Percentiles rank a stretch among this genome's conserved stretches.
phyloP scores from a whole-genome alignment of 2,888 invertebrate genomes.

The Cataglyphis cursor region DNA sequence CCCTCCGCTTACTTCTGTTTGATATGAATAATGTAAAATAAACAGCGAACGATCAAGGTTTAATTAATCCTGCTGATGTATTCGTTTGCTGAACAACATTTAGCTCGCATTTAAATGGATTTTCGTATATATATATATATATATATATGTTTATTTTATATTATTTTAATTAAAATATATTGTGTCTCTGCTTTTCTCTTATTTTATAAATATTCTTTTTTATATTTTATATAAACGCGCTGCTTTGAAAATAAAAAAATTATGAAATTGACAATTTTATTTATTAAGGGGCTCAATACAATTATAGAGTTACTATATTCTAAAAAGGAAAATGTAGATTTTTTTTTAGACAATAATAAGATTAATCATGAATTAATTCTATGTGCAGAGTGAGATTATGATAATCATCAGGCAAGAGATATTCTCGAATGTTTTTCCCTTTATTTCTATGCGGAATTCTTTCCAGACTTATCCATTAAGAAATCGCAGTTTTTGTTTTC shows the following conservation, averaged over 20 bases:
- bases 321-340: neutral
- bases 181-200: neutral
- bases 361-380: neutral
- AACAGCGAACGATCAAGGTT: slow-evolving; percentile 8
- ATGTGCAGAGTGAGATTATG: neutral
- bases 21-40: slow-evolving; percentile 44
- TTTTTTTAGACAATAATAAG: neutral
- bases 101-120: neutral
- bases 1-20: slow-evolving; percentile 23
- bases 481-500: neutral
- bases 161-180: slow-evolving; percentile 15
- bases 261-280: slow-evolving; percentile 16
- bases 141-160: neutral
- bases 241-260: neutral
- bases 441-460: slow-evolving; percentile 2
- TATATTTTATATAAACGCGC: neutral
- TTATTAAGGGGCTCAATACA: neutral
- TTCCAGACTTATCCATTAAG: neutral
- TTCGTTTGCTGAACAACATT: slow-evolving; percentile 14
- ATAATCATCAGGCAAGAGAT: neutral
- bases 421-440: neutral
- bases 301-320: neutral
- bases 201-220: neutral
- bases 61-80: slow-evolving; percentile 8
- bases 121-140: neutral